These are phyloP conservation scores for Halocaridina rubra DNA, from an alignment of 2,888 invertebrate species.

Conservation along the genomic window DNA sequence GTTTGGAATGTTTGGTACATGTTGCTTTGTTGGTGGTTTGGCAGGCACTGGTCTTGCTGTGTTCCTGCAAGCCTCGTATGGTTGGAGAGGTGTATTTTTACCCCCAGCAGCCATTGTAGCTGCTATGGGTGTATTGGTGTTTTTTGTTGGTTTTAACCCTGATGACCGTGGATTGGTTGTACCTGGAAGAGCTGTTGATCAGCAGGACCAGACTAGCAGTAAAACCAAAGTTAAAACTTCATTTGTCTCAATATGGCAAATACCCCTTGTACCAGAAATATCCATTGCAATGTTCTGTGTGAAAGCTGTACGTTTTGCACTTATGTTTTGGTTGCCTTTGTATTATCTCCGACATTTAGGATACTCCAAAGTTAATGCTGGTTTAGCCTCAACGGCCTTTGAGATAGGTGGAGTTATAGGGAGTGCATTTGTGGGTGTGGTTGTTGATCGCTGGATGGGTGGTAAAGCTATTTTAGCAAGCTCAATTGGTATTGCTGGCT, in stretches of 20 bases:
- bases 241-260: constrained; percentile 65
- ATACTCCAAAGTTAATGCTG: constrained; percentile 69
- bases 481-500: constrained; percentile 67
- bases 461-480: constrained; percentile 68
- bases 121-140: constrained; percentile 67
- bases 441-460: constrained; percentile 68
- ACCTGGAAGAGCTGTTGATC: constrained; percentile 66
- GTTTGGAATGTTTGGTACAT: constrained; percentile 70
- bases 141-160: constrained; percentile 66
- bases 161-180: constrained; percentile 66
- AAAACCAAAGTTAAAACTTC: not conserved
- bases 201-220: not conserved
- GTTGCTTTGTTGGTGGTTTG: constrained; percentile 70
- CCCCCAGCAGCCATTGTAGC: constrained; percentile 68
- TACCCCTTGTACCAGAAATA: constrained; percentile 69
- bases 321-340: constrained; percentile 72
- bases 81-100: constrained; percentile 69
- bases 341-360: constrained; percentile 69
- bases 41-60: constrained; percentile 69
- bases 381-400: constrained; percentile 70
- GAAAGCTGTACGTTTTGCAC: constrained; percentile 70
- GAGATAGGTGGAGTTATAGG: constrained; percentile 71
- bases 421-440: constrained; percentile 69
- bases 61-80: constrained; percentile 68
- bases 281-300: constrained; percentile 70